These are phyloP conservation scores for Marisa cornuarietis DNA, from an alignment of 1,140 invertebrate genomes.

Conservation along the genomic window DNA sequence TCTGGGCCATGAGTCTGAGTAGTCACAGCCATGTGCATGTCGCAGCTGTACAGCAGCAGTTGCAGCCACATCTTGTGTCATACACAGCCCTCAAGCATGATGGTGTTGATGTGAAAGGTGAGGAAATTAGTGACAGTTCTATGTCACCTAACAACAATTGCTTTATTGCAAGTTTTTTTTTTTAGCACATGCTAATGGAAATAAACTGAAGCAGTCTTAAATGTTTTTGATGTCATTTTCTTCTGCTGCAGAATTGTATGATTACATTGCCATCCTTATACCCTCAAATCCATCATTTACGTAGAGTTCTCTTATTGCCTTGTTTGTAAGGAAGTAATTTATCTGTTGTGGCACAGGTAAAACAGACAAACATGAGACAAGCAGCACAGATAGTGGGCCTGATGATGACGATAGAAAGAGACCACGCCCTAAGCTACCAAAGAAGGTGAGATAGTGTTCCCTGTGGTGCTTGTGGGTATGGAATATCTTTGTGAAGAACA, in stretches of 20 bases:
- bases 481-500: no score
- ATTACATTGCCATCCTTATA: no score
- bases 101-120: slow-evolving; percentile 37
- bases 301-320: no score
- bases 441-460: slow-evolving; percentile 24
- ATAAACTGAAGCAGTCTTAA: no score
- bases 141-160: not conserved
- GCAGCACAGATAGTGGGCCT: slow-evolving; percentile 32
- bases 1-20: slow-evolving; percentile 77
- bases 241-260: no score
- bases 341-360: no score
- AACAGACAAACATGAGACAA: slow-evolving; percentile 15
- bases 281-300: no score
- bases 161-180: not conserved
- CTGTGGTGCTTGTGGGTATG: not conserved
- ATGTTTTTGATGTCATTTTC: no score
- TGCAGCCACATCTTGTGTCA: slow-evolving; percentile 40
- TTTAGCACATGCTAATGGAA: no score
- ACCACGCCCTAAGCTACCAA: slow-evolving; percentile 17
- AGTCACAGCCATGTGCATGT: slow-evolving; percentile 34
- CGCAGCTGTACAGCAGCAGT: slow-evolving; percentile 40
- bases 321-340: no score
- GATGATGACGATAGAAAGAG: slow-evolving; percentile 24
- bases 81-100: slow-evolving; percentile 42
- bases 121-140: slow-evolving; percentile 18